Evolutionary conservation across 2,797 vertebrate genomes (phyloP).

Genomic region (Lutjanus argentimaculatus): DNA sequence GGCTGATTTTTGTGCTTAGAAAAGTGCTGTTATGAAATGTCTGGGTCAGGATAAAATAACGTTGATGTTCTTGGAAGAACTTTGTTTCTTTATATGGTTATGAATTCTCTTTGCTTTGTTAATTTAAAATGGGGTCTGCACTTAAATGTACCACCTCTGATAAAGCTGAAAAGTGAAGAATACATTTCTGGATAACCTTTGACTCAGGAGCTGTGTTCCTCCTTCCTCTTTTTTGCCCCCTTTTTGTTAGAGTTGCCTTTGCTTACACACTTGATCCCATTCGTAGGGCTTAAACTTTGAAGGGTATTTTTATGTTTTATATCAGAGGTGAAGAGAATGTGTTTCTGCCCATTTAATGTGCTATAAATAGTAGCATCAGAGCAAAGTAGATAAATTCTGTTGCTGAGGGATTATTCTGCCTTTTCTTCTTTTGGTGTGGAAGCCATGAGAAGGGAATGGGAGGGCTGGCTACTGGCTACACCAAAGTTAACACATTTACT

Average conservation of each 20-base stretch:
- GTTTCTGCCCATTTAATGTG: slow-evolving; percentile 41
- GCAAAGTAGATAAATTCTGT: slow-evolving; percentile 64
- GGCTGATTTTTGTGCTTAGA: slow-evolving; percentile 27
- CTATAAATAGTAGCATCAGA: slow-evolving; percentile 78
- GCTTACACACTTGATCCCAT: slow-evolving; percentile 43
- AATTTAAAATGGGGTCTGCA: slow-evolving; percentile 39
- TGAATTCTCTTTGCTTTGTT: slow-evolving; percentile 33
- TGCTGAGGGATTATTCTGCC: slow-evolving; percentile 68
- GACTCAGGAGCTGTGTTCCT: not conserved
- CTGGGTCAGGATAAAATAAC: slow-evolving; percentile 45
- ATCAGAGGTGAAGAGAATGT: slow-evolving; percentile 53
- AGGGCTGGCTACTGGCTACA: slow-evolving; percentile 49
- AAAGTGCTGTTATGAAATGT: slow-evolving; percentile 33
- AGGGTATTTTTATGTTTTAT: slow-evolving; percentile 44
- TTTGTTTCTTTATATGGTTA: slow-evolving; percentile 36
- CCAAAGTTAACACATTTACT: slow-evolving; percentile 60
- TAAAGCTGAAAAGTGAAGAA: slow-evolving; percentile 26
- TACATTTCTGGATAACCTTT: slow-evolving; percentile 34
- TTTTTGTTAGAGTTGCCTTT: slow-evolving; percentile 32
- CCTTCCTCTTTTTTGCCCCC: not conserved
- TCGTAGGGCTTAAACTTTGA: slow-evolving; percentile 47
- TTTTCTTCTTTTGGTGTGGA: slow-evolving; percentile 58
- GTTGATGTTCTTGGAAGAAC: slow-evolving; percentile 27
- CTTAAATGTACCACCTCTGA: slow-evolving; percentile 16
- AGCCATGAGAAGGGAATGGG: slow-evolving; percentile 35